These are phyloP conservation scores for Ceratina calcarata DNA, from an alignment of 1,140 invertebrate genomes.

Conservation along the genomic window DNA sequence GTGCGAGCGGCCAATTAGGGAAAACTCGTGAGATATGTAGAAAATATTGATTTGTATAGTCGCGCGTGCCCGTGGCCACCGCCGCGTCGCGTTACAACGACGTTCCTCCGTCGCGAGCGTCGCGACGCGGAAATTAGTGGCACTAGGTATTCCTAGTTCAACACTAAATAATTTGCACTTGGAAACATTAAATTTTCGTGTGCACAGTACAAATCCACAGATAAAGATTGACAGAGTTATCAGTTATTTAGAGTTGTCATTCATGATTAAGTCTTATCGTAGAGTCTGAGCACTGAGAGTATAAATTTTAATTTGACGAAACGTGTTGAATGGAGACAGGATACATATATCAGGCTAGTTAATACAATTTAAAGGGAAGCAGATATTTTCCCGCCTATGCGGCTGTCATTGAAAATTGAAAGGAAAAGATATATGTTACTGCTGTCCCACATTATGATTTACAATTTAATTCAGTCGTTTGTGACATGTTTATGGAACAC, in stretches of 20 bases:
- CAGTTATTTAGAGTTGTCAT: too few species aligned
- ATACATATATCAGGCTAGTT: neutral
- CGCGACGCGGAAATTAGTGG: conserved; percentile 63
- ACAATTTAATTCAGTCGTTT: conserved; percentile 14
- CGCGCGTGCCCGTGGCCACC: conserved; percentile 64
- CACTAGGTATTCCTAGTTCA: conserved; percentile 57
- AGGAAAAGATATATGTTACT: neutral
- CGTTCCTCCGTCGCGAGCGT: conserved; percentile 54
- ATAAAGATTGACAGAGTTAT: too few species aligned
- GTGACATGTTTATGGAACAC: neutral
- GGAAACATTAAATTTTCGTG: too few species aligned
- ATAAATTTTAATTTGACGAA: too few species aligned
- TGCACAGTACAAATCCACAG: too few species aligned
- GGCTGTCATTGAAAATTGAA: conserved; percentile 3
- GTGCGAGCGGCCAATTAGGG: conserved; percentile 61
- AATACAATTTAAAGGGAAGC: neutral
- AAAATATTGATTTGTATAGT: conserved; percentile 75
- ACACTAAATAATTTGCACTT: neutral
- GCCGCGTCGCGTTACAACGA: conserved; percentile 56
- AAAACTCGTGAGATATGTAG: conserved; percentile 71
- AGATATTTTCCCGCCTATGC: neutral
- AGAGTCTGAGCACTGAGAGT: too few species aligned
- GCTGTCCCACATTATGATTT: neutral
- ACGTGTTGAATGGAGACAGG: too few species aligned
- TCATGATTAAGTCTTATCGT: too few species aligned